Percentiles rank a stretch among this genome's conserved stretches.
phyloP scores from a whole-genome alignment of 2,113 vertebrate genomes.

The Porphyrio hochstetteri region DNA sequence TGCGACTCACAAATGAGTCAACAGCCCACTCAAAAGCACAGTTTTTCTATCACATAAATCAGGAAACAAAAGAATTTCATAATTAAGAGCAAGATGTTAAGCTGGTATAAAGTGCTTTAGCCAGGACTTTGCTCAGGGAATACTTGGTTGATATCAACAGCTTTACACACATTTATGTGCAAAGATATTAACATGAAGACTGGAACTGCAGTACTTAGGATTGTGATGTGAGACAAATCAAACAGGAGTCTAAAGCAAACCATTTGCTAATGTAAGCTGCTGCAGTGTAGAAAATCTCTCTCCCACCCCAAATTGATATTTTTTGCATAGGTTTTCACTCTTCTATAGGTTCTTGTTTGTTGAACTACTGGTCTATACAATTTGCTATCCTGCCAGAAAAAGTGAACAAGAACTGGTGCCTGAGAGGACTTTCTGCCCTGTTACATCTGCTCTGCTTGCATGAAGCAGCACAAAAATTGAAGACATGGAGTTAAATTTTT shows the following conservation, averaged over 20 bases:
- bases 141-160: neutral
- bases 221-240: neutral
- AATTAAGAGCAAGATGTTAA: neutral
- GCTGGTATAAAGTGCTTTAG: neutral
- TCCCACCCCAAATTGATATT: rapidly evolving
- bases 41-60: neutral
- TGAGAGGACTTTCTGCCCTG: neutral
- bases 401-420: neutral
- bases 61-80: neutral
- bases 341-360: neutral
- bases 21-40: neutral
- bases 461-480: neutral
- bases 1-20: neutral
- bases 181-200: neutral
- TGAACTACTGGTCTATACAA: neutral
- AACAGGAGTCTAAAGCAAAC: neutral
- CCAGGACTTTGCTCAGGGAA: neutral
- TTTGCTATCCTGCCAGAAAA: neutral
- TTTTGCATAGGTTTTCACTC: neutral
- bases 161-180: neutral
- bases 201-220: neutral
- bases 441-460: neutral
- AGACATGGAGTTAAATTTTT: neutral
- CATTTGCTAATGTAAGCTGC: neutral
- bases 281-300: neutral